Conservation (phyloP, 2,888 invertebrate species). For the Drosophila paranaensis region DNA sequence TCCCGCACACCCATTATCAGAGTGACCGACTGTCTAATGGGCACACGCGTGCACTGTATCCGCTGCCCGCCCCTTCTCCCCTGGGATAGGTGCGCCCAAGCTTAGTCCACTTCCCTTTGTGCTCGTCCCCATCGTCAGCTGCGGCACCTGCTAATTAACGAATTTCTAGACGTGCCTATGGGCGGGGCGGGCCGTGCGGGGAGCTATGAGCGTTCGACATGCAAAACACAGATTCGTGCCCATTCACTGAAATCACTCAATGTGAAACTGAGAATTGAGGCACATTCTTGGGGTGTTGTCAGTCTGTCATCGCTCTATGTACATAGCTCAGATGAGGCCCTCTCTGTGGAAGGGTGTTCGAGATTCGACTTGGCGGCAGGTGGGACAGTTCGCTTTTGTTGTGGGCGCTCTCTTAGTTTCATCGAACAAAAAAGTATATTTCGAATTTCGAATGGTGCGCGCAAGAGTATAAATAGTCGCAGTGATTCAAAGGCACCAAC, state of each 20-base stretch:
- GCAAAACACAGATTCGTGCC: conserved; percentile 44
- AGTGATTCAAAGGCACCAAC: conserved; percentile 68
- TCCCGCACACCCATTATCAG: conserved; percentile 30
- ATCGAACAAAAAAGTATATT: conserved; percentile 56
- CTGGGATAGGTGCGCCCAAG: background rate
- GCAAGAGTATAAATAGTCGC: conserved; percentile 73
- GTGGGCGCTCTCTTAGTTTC: conserved; percentile 48
- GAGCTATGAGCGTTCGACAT: conserved; percentile 28
- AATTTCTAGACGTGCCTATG: conserved; percentile 62
- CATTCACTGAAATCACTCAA: conserved; percentile 69
- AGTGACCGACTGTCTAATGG: conserved; percentile 36
- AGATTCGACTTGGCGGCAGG: background rate
- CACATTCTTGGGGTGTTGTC: conserved; percentile 29
- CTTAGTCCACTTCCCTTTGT: conserved; percentile 31
- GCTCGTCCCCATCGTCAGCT: conserved; percentile 19
- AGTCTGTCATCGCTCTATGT: no score
- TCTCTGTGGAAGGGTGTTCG: conserved; percentile 1
- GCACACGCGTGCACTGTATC: conserved; percentile 34
- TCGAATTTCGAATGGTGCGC: conserved; percentile 49
- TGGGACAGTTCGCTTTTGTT: conserved; percentile 3
- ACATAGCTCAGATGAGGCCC: no score
- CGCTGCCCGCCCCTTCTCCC: background rate
- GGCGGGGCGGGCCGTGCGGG: conserved; percentile 12
- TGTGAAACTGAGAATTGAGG: conserved; percentile 61
- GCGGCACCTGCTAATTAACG: conserved; percentile 60